Evolutionary conservation across 2,113 vertebrate genomes (phyloP).

Genomic region (Opisthocomus hoazin): DNA sequence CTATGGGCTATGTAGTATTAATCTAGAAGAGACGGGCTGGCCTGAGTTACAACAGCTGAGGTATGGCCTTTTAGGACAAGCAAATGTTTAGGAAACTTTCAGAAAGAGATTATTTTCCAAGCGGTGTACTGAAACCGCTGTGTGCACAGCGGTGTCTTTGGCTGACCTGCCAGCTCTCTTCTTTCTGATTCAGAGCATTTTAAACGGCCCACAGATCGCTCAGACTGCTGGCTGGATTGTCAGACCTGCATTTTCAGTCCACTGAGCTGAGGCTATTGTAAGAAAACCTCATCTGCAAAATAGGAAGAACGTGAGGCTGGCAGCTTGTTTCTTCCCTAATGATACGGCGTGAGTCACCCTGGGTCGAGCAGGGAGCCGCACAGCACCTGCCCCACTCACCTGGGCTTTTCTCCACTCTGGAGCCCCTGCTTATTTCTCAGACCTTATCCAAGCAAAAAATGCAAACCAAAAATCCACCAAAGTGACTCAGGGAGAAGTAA

Average conservation of each 20-base stretch:
- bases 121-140: not conserved
- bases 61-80: not conserved
- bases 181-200: not conserved
- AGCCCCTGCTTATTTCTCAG: not conserved
- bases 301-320: not conserved
- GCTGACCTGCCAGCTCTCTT: not conserved
- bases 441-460: not conserved
- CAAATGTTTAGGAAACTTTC: not conserved
- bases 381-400: not conserved
- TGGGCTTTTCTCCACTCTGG: not conserved
- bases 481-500: not conserved
- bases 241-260: not conserved
- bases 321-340: not conserved
- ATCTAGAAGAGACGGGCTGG: not conserved
- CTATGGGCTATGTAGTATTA: not conserved
- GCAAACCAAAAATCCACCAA: not conserved
- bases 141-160: not conserved
- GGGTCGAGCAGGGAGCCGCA: fast-evolving
- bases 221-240: not conserved
- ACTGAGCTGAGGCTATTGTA: not conserved
- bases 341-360: fast-evolving
- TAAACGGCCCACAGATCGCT: not conserved
- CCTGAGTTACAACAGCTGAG: not conserved
- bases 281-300: not conserved
- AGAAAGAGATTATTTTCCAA: not conserved